phyloP scores from a whole-genome alignment of 2,113 vertebrate genomes.

The Laticauda laticaudata region DNA sequence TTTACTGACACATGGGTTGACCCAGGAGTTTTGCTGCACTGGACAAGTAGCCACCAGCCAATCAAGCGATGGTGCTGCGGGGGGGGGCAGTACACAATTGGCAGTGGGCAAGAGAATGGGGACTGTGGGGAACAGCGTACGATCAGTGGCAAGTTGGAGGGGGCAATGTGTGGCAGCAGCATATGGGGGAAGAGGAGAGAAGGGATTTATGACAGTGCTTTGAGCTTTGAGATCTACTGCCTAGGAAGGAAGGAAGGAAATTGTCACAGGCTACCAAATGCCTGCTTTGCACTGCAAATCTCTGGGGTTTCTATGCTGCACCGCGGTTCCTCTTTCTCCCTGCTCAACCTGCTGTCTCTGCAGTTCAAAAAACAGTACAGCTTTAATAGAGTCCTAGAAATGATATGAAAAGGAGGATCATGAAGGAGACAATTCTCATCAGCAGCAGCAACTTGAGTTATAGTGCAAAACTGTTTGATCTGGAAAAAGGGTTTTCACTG shows the following conservation, averaged over 20 bases:
- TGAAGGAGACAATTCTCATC: conserved; percentile 21
- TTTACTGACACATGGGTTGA: background rate
- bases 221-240: background rate
- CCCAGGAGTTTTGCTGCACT: background rate
- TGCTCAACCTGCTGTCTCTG: conserved; percentile 12
- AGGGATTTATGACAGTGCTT: background rate
- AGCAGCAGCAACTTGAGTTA: background rate
- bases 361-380: conserved; percentile 49
- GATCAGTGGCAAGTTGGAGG: background rate
- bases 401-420: background rate
- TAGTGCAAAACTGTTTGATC: background rate
- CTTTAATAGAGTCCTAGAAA: background rate
- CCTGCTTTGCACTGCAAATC: conserved; percentile 15
- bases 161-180: background rate
- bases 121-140: background rate
- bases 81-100: background rate
- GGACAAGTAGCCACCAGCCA: background rate
- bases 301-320: conserved; percentile 29
- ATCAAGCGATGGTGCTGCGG: background rate
- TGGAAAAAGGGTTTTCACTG: background rate
- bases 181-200: background rate
- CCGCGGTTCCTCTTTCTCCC: conserved; percentile 5
- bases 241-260: too few relatives aligned
- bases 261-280: background rate
- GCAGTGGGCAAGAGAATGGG: background rate